Conservation (phyloP, 64 coral and sea anemone species). For the Astreopora myriophthalma region DNA sequence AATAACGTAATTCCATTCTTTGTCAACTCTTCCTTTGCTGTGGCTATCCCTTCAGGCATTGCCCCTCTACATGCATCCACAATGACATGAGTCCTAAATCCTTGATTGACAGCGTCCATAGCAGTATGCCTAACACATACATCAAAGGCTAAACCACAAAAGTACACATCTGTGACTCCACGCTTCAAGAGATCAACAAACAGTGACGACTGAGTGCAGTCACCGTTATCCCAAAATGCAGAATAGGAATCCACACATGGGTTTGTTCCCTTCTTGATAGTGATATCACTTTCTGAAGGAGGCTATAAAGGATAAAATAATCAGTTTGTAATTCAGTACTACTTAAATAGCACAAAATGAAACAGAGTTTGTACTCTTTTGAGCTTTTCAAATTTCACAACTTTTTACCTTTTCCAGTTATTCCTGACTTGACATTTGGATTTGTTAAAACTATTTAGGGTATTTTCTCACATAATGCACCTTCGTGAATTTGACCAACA, state of each 20-base stretch:
- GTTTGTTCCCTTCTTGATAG: conserved; percentile 65
- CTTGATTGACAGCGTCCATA: conserved; percentile 70
- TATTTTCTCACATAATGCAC: no score
- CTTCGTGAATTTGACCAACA: no score
- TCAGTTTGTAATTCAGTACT: not conserved
- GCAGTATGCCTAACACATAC: conserved; percentile 79
- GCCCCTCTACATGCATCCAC: conserved; percentile 73
- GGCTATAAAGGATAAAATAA: conserved; percentile 46
- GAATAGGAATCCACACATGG: conserved; percentile 87
- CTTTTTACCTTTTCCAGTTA: no score
- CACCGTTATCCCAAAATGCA: conserved; percentile 85
- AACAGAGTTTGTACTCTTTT: no score
- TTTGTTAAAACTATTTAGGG: no score
- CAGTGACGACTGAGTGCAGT: conserved; percentile 48
- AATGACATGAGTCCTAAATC: conserved; percentile 82
- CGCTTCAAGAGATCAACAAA: conserved; percentile 66
- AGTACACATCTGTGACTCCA: conserved; percentile 80
- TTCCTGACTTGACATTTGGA: no score
- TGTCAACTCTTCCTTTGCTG: conserved; percentile 38
- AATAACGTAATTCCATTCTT: conserved; percentile 52
- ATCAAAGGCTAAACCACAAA: conserved; percentile 93
- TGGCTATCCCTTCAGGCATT: conserved; percentile 11
- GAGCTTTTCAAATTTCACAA: no score
- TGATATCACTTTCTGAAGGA: conserved; percentile 42
- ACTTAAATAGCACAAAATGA: no score